Evolutionary conservation across 2,797 vertebrate species (phyloP).

Genomic region (Rhinichthys osculus): DNA sequence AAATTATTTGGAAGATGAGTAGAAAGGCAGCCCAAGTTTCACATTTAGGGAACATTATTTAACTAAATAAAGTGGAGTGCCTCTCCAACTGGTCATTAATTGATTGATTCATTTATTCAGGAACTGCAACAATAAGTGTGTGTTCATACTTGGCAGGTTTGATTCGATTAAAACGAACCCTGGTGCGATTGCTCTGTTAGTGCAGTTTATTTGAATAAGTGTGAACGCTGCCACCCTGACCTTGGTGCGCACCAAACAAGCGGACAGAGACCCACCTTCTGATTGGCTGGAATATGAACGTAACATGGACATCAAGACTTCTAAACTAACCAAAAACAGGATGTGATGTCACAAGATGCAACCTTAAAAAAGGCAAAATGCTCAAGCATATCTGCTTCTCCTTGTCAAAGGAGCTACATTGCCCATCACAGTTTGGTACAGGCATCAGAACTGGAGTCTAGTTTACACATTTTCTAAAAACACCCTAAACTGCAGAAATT

Average conservation of each 20-base stretch:
- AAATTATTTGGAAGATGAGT: not conserved
- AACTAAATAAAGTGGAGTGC: not conserved
- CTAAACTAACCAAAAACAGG: not conserved
- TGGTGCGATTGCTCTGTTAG: not conserved
- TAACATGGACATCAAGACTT: not conserved
- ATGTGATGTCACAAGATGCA: not conserved
- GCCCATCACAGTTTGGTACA: not conserved
- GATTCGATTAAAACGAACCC: not conserved
- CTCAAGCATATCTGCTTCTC: not conserved
- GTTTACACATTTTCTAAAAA: not conserved
- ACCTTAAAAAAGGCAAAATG: not conserved
- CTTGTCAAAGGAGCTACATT: not conserved
- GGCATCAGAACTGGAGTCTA: not conserved
- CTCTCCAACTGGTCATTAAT: not conserved
- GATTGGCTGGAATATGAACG: not conserved
- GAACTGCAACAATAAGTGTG: not conserved
- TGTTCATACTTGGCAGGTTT: not conserved
- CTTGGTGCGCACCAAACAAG: not conserved
- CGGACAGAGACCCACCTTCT: not conserved
- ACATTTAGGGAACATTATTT: not conserved
- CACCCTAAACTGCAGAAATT: not conserved
- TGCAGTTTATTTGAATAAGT: not conserved
- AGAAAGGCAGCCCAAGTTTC: not conserved
- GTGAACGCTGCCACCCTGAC: not conserved
- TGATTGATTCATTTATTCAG: not conserved